Base-by-base conservation (phyloP, 1,140 invertebrate species). In the Dreissena rostriformis region DNA sequence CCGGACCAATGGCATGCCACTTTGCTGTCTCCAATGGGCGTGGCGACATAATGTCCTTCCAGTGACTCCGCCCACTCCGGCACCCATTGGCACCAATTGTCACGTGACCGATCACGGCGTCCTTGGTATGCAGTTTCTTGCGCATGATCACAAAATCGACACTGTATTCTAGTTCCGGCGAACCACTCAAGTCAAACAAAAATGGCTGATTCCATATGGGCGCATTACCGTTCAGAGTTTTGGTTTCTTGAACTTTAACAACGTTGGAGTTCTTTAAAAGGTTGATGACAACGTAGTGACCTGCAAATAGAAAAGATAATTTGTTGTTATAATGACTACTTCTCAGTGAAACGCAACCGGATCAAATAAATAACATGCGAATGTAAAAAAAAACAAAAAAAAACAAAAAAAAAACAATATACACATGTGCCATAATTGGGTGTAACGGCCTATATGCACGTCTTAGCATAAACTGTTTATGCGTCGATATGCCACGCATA, bases 101-200 rank as follows among this genome's bases (percentile, higher is more conserved):
- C 68, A 90, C 88, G 57, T 90, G 89, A 63, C 89, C 89, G 71
- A 90, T 66, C 29, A 86, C 76, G 29, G 68, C 81, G 80, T 87
- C 81, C 73, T 85, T 83, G 15, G 72, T 87, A 57, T 86, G 85
- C 2, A 80, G 39, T 17, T 70, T 82, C 12, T 74, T 84, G 15
- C 84, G 77, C 82, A 86, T 88, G 26, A 89, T 55, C 17, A 89
- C 63, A 65, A 90, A 89, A 57, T 90, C 86, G 6, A 90, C 26
- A 49, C 77, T 77, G 39, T 85, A 85, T 10, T 73, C 53, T 57
- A 75, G 76, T 1, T 77, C 63, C 15, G 86, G 57, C 24, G 70
- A 73, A 15, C 49, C 67, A 19, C 61, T 57, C n/a, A 86, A 66
- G n/a, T 80, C 73, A 79, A 88, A 88, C 22, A 88, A 76, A 68